phyloP scores from a whole-genome alignment of 2,888 invertebrate genomes.

The Exocentrus adspersus region DNA sequence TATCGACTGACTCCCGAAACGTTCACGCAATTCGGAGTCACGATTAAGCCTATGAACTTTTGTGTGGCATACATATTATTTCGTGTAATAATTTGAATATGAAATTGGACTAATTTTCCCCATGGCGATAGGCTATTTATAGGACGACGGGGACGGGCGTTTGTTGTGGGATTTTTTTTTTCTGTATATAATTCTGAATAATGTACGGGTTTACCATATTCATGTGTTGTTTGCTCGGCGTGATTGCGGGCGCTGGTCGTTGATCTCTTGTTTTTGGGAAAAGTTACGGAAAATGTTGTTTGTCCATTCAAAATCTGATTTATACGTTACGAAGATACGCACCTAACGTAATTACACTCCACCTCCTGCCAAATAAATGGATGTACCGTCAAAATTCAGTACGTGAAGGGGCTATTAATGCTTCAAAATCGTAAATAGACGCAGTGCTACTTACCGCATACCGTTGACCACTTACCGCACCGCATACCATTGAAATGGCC shows the following conservation, averaged over 20 bases:
- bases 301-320: no score
- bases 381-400: conserved; percentile 5
- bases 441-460: neutral
- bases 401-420: conserved; percentile 2
- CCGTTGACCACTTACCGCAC: no score
- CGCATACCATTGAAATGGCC: conserved; percentile 11
- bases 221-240: no score
- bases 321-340: no score
- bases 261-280: no score
- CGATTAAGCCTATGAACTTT: neutral
- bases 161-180: no score
- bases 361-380: neutral
- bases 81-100: neutral
- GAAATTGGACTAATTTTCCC: neutral
- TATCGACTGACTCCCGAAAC: neutral
- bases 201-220: neutral
- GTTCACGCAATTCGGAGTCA: neutral
- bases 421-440: no score
- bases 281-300: neutral
- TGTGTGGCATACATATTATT: neutral
- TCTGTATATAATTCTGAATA: neutral
- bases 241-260: no score
- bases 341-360: no score
- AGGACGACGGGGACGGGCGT: neutral
- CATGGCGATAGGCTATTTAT: neutral